Evolutionary conservation across 2,888 invertebrate genomes (phyloP), one percentile per base, ranked within the genome.

Genomic region (Pristionchus exspectatus): DNA sequence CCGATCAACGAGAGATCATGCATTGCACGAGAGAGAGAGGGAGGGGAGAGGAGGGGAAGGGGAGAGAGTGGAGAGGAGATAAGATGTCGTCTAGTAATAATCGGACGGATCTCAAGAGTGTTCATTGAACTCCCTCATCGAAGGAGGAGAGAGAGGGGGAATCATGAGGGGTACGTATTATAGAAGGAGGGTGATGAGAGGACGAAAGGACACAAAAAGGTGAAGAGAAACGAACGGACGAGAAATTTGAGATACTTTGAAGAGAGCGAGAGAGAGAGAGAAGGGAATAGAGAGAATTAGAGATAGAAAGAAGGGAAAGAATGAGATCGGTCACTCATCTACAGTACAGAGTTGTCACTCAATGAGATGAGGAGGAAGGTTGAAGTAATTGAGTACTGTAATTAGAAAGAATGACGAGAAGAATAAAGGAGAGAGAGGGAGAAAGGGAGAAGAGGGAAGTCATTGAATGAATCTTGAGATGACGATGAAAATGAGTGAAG

Each of bases 301-400:
- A 27, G 38, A 66, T n/a, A 33, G 9, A 33, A 27, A 24, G 83
- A 83, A 54, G 27, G 38, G 72, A 72, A 38, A 72, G 54, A n/a
- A n/a, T n/a, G 88, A n/a, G 44, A 89, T n/a, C 38, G 77, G 59
- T 54, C 27, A 74, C 74, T 74, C 74, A 30, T 84, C 44, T 84
- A 56, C 84, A 84, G 84, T 84, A 84, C 59, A 84, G 33, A 50
- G n/a, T 14, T 38, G 74, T 74, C 54, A 84, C 54, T 50, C 84
- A 84, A 16, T 50, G 12, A 38, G 81, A 81, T 30, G 33, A 27
- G 54, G n/a, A 84, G 84, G 33, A 84, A 77, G 77, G 77, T 12
- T 27, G 33, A 86, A 27, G 66, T 59, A 86, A 66, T 59, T 86
- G 86, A 86, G 66, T 59, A 86, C 66, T 12, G 63, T 86, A 86